Evolutionary conservation across 2,113 vertebrate genomes (phyloP).

Genomic region (Plotosus lineatus): DNA sequence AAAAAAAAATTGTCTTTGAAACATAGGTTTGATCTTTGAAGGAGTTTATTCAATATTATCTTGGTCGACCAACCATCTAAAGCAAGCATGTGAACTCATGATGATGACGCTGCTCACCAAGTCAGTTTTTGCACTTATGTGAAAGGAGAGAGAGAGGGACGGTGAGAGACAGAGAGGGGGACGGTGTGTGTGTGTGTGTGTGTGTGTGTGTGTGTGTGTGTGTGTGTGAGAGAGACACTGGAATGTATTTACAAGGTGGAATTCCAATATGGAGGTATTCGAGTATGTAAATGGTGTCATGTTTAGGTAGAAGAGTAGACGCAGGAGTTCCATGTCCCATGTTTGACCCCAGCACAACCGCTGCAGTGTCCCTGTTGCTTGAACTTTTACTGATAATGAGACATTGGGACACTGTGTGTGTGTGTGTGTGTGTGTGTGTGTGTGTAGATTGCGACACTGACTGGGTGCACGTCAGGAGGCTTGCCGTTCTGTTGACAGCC

Average conservation of each 20-base stretch:
- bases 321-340: slow-evolving; percentile 71
- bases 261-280: slow-evolving; percentile 23
- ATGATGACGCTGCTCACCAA: background rate
- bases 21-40: background rate
- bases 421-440: slow-evolving; percentile 20
- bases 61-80: no score
- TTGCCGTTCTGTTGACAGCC: slow-evolving; percentile 15
- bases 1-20: background rate
- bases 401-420: slow-evolving; percentile 39
- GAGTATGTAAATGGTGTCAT: slow-evolving; percentile 48
- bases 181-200: no score
- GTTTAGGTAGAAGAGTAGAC: slow-evolving; percentile 56
- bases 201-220: no score
- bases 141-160: background rate
- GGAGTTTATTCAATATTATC: background rate
- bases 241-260: slow-evolving; percentile 4
- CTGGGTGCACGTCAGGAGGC: slow-evolving; percentile 44
- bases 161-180: background rate
- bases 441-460: slow-evolving; percentile 41
- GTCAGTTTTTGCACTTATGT: background rate
- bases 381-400: slow-evolving; percentile 64
- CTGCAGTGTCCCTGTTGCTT: slow-evolving; percentile 44
- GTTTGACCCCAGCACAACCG: slow-evolving; percentile 75
- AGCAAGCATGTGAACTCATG: background rate
- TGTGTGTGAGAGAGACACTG: background rate